These are phyloP conservation scores for Watsonalla cultraria DNA, from an alignment of 2,888 invertebrate genomes.

Conservation along the genomic window DNA sequence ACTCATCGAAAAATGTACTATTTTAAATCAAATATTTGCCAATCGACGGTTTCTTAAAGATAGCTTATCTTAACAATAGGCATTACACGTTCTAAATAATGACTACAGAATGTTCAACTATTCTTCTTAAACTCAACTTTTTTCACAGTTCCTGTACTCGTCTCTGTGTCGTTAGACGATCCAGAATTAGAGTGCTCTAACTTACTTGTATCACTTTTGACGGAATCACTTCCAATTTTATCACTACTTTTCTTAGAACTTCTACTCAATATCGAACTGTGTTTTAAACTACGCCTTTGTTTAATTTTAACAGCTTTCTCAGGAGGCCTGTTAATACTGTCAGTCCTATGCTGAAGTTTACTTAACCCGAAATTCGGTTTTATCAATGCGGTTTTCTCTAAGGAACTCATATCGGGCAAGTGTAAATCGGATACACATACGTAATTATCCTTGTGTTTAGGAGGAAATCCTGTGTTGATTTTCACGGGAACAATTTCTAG, in stretches of 20 bases:
- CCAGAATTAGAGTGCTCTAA: slow-evolving; percentile 78
- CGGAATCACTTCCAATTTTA: slow-evolving; percentile 32
- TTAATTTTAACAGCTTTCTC: slow-evolving; percentile 65
- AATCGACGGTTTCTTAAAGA: too few species aligned
- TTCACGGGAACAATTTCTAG: slow-evolving; percentile 69
- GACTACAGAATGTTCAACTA: slow-evolving; percentile 6
- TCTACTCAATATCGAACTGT: slow-evolving; percentile 48
- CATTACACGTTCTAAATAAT: not conserved
- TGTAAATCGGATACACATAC: slow-evolving; percentile 60
- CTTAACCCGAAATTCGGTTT: slow-evolving; percentile 66
- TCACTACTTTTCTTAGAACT: slow-evolving; percentile 40
- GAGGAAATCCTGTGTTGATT: slow-evolving; percentile 47
- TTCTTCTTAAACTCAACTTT: slow-evolving; percentile 48
- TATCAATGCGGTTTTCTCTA: slow-evolving; percentile 65
- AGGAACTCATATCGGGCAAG: slow-evolving; percentile 52
- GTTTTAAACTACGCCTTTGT: slow-evolving; percentile 50
- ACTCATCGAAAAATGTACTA: too few species aligned
- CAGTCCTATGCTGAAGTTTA: slow-evolving; percentile 63
- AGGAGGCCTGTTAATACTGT: slow-evolving; percentile 63
- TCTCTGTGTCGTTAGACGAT: slow-evolving; percentile 77
- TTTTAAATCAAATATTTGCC: too few species aligned
- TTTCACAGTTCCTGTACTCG: slow-evolving; percentile 71
- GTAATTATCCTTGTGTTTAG: slow-evolving; percentile 56
- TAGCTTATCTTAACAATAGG: too few species aligned
- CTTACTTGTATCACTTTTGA: slow-evolving; percentile 35